A percentile compares a stretch with the other conserved stretches of the same genome.
These are phyloP conservation scores for Diplogasteroides magnus DNA, from an alignment of 1,140 invertebrate species.

Conservation along the genomic window DNA sequence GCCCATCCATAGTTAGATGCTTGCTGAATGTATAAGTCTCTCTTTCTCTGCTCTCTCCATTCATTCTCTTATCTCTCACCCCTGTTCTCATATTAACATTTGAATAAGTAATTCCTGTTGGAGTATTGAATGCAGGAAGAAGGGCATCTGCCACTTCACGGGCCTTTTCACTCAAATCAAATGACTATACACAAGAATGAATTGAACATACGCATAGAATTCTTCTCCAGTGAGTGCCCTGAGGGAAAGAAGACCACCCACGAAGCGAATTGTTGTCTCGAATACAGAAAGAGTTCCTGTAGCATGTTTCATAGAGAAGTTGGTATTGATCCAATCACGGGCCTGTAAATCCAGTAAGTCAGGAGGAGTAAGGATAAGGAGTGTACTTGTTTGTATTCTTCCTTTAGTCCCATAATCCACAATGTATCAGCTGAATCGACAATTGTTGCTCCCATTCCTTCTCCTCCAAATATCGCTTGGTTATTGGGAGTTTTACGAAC, in stretches of 20 bases:
- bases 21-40: slow-evolving; percentile 3
- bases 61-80: background rate
- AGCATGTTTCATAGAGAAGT: slow-evolving; percentile 41
- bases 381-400: slow-evolving; percentile 68
- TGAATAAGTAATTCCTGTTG: slow-evolving; percentile 88
- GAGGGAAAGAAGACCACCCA: slow-evolving; percentile 84
- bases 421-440: slow-evolving; percentile 93
- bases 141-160: slow-evolving; percentile 82
- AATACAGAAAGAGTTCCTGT: slow-evolving; percentile 74
- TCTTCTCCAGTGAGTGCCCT: slow-evolving; percentile 92
- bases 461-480: slow-evolving; percentile 78
- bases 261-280: slow-evolving; percentile 93
- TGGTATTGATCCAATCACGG: slow-evolving; percentile 39
- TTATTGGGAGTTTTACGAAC: slow-evolving; percentile 83
- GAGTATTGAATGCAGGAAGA: slow-evolving; percentile 91
- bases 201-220: slow-evolving; percentile 49
- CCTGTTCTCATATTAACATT: slow-evolving; percentile 28
- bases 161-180: slow-evolving; percentile 79
- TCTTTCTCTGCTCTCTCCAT: background rate
- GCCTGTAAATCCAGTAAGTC: slow-evolving; percentile 26
- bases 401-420: slow-evolving; percentile 89
- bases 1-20: slow-evolving; percentile 91
- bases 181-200: slow-evolving; percentile 6
- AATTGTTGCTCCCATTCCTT: slow-evolving; percentile 76
- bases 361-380: slow-evolving; percentile 6